These are phyloP conservation scores for Eurystomus gularis DNA, from an alignment of 2,113 vertebrate species.

Conservation along the genomic window DNA sequence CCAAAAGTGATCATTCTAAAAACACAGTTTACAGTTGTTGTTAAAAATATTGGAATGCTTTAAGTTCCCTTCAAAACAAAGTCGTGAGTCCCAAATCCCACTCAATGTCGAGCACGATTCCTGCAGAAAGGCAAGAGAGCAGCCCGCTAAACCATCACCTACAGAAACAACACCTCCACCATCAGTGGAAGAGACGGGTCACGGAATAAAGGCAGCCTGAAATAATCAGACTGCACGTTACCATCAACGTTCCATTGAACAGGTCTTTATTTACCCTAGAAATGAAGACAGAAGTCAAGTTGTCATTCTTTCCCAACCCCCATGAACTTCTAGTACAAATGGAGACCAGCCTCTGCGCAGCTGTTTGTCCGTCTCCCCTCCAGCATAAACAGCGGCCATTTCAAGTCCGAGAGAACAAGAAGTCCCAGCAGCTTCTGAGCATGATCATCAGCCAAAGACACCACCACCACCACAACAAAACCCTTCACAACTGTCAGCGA, in stretches of 20 bases:
- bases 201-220: background rate
- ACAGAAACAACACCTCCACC: background rate
- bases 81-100: background rate
- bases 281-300: background rate
- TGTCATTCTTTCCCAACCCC: background rate
- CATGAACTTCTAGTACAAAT: background rate
- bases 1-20: background rate
- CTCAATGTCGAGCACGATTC: background rate
- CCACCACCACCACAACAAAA: background rate
- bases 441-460: background rate
- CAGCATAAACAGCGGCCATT: background rate
- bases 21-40: background rate
- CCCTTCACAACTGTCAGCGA: background rate
- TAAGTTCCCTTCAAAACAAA: background rate
- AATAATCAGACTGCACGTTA: background rate
- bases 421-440: background rate
- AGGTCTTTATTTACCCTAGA: background rate
- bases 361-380: background rate
- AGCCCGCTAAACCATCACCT: background rate
- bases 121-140: background rate
- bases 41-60: background rate
- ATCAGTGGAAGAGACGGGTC: background rate
- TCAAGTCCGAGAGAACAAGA: background rate
- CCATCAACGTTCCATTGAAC: background rate
- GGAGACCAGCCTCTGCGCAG: background rate